phyloP scores from a whole-genome alignment of 2,888 invertebrate species.

The Himalopsyche kuldschensis region DNA sequence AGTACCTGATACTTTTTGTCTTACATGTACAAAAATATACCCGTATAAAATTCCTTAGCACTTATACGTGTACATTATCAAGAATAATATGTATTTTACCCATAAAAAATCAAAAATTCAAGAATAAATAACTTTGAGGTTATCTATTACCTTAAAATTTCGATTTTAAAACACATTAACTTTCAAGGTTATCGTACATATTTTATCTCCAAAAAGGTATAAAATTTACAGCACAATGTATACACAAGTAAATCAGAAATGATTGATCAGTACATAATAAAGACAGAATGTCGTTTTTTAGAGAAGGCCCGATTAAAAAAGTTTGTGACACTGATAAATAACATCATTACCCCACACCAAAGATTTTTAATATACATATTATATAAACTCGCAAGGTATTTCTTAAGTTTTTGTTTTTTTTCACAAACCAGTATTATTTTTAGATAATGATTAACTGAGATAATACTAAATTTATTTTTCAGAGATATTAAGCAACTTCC shows the following conservation, averaged over 20 bases:
- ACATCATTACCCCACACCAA: neutral
- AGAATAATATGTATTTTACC: too few species aligned
- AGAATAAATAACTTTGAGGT: too few species aligned
- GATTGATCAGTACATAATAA: neutral
- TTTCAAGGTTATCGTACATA: neutral
- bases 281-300: neutral
- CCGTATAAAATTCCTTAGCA: too few species aligned
- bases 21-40: too few species aligned
- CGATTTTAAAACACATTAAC: neutral
- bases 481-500: too few species aligned
- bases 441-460: neutral
- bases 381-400: neutral
- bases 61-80: too few species aligned
- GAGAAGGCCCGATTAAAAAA: neutral
- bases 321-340: neutral
- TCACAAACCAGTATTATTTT: neutral
- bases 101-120: too few species aligned
- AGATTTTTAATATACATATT: neutral
- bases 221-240: neutral
- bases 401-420: too few species aligned
- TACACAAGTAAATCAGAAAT: neutral
- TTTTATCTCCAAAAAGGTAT: neutral
- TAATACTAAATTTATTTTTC: neutral
- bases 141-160: too few species aligned
- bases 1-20: too few species aligned